Conservation (phyloP, 2,888 invertebrate species). For the Melieria omissa region DNA sequence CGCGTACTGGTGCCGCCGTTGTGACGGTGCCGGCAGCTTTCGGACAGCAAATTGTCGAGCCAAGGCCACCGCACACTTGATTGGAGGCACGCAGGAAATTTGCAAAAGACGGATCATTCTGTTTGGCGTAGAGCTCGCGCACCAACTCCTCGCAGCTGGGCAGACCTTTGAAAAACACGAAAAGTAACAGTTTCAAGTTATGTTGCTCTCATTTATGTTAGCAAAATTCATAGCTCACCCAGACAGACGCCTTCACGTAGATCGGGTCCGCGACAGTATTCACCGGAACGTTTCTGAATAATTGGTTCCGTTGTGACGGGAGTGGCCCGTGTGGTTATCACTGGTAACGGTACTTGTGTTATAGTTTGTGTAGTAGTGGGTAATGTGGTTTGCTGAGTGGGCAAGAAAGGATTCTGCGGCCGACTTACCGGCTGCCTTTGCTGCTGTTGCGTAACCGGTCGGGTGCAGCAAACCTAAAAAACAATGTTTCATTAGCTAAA, state of each 20-base stretch:
- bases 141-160: constrained; percentile 51
- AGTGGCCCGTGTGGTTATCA: constrained; percentile 38
- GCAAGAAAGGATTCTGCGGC: constrained; percentile 48
- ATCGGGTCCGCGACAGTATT: constrained; percentile 52
- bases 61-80: constrained; percentile 50
- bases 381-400: constrained; percentile 31
- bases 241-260: constrained; percentile 52
- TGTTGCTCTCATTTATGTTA: not conserved
- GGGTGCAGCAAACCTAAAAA: constrained; percentile 58
- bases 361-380: constrained; percentile 29
- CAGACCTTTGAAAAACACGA: not conserved
- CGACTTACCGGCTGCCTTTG: constrained; percentile 26
- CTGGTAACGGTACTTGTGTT: constrained; percentile 22
- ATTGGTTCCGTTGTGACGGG: constrained; percentile 35
- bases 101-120: constrained; percentile 51
- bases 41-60: constrained; percentile 60
- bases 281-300: constrained; percentile 8
- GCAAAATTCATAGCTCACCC: constrained; percentile 47
- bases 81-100: constrained; percentile 57
- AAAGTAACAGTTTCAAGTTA: not conserved
- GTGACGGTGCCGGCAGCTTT: constrained; percentile 35
- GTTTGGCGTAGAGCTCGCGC: constrained; percentile 48
- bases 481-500: constrained; percentile 3
- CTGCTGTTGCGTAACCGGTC: constrained; percentile 44
- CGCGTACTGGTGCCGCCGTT: constrained; percentile 30